These are phyloP conservation scores for Matsumurasca onukii DNA, from an alignment of 1,140 invertebrate genomes.

Conservation along the genomic window DNA sequence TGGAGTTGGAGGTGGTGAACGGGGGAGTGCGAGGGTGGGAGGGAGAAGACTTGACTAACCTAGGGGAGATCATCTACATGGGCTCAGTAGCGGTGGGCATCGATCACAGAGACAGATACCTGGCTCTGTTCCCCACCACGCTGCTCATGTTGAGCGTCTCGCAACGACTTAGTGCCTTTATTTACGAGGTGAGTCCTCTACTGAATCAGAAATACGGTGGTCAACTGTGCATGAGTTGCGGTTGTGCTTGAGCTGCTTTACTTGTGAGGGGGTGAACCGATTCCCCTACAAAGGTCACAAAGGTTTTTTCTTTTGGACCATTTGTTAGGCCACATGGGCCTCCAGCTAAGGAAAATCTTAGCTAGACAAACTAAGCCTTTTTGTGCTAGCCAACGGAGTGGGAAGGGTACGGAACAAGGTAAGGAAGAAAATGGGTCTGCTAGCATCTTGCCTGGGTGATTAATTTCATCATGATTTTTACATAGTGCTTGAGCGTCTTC, in stretches of 20 bases:
- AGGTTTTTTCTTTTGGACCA: too few relatives aligned
- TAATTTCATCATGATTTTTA: too few relatives aligned
- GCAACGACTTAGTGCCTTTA: constrained; percentile 89
- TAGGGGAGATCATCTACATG: constrained; percentile 82
- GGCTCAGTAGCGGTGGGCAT: constrained; percentile 81
- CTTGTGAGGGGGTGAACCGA: not conserved
- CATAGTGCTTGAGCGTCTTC: too few relatives aligned
- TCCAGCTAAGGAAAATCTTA: too few relatives aligned
- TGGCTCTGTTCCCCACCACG: constrained; percentile 86
- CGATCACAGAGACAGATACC: constrained; percentile 84
- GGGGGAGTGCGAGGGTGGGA: constrained; percentile 94
- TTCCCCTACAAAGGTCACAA: not conserved
- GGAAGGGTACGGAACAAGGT: too few relatives aligned
- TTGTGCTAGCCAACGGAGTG: too few relatives aligned
- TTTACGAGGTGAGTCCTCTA: constrained; percentile 84
- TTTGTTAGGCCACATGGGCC: too few relatives aligned
- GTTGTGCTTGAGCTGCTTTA: too few relatives aligned
- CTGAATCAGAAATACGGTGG: not conserved
- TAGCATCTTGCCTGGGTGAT: too few relatives aligned
- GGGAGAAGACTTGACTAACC: constrained; percentile 74
- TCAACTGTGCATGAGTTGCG: too few relatives aligned
- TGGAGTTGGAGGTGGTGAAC: constrained; percentile 92
- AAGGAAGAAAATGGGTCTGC: too few relatives aligned
- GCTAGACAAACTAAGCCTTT: too few relatives aligned
- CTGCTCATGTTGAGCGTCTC: constrained; percentile 90